Evolutionary conservation across 2,113 vertebrate genomes (phyloP), one percentile per base, ranked within the genome.

Genomic region (Sylvia atricapilla): DNA sequence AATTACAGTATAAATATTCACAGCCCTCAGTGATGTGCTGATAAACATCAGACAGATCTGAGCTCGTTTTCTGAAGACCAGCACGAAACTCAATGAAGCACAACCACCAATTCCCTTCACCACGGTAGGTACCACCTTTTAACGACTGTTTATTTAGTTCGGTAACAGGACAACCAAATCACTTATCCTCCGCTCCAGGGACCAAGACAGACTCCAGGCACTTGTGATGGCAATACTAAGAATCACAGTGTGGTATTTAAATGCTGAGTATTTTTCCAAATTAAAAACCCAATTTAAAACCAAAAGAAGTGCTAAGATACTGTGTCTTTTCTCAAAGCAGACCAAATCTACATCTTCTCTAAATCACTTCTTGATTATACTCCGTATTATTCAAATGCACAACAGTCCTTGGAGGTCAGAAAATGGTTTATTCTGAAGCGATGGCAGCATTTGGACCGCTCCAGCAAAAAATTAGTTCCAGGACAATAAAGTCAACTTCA

Each of bases 251-350:
- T 11, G 28, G 47, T 39, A 63, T 39, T n/a, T 22, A 43, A 81
- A 67, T 5, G 18, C 17, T 15, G 13, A 56, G 1, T 17, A 35
- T 23, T 73, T 52, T 84, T 64, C 23, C 43, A 78, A 69, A 69
- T 22, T 19, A 63, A 82, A 85, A 58, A 8, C 7, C 1, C 44
- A 24, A 47, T 7, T 56, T 44, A 50, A 39, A 39, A 19, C 41
- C 37, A 28, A 53, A 75, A 52, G 28, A 49, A 46, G 31, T 41
- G 27, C 25, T 43, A 52, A 59, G 22, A 68, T 35, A 73, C 3
- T 1, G 3, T 8, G 15, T n/a, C 58, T 67, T 44, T 22, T 44
- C 44, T 59, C 0, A 0, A 52, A 68, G 31, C 37, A 59, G 44
- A 63, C 5, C 4, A 13, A 43, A 24, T 17, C 67, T 66, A n/a